Base-by-base conservation (phyloP, 2,888 invertebrate species). In the Ganaspis brasiliensis region DNA sequence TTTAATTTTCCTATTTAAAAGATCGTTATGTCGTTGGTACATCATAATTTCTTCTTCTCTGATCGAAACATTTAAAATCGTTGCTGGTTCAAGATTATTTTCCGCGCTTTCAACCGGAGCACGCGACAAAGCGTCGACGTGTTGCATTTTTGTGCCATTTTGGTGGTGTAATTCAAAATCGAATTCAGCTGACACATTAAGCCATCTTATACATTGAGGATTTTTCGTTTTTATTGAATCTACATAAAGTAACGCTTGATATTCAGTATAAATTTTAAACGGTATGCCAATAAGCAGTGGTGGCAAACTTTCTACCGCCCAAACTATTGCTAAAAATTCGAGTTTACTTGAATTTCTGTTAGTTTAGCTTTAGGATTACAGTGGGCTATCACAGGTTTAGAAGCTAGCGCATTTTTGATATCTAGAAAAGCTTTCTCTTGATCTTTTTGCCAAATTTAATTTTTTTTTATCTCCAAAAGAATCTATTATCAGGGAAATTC, bases 1-100 rank as follows among this genome's bases (percentile, higher is more conserved):
- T 6, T 67, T 52, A 6, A 75, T 78, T 63, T 81, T 81, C 72
- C 76, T 73, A 75, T 12, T 37, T 35, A 45, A 45, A 14, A 45
- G 14, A 14, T 45, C 3, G 78, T 74, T 16, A 61, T 71, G 10
- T 2, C 45, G 8, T 21, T 70, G 49, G 26, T 70, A 45, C 21
- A 45, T 45, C 9, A 14, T 3, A 10, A 10, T 45, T 14, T 10
- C 31, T 31, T 31, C 31, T 31, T 31, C 31, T 31, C 31, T 31
- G 31, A 31, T 6, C 31, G 10, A 10, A 10, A 14, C 45, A 10
- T 45, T 14, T 10, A 45, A 45, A 45, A 45, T 10, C 14, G 14
- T 45, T 2, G 45, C 45, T 14, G 1, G 31, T 31, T 31, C 5
- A 1, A 45, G 10, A 14, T 14, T 9, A 2, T 19, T 52, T n/a